Evolutionary conservation across 2,888 invertebrate genomes (phyloP).

Genomic region (Timandra comae): DNA sequence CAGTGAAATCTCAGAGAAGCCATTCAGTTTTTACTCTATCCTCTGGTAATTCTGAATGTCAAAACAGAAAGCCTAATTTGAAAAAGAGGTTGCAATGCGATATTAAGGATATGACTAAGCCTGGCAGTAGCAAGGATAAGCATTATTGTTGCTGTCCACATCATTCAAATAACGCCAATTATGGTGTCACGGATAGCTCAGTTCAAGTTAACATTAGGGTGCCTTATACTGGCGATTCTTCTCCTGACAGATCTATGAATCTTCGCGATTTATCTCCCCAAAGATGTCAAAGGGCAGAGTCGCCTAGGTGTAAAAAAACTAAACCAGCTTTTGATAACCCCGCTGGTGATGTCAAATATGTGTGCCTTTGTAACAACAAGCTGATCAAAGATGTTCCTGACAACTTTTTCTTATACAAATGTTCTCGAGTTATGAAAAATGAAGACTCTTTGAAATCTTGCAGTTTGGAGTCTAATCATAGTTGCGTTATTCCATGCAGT

Average conservation of each 20-base stretch:
- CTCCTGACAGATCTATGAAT: slow-evolving; percentile 11
- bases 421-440: slow-evolving; percentile 39
- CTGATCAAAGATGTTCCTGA: slow-evolving; percentile 33
- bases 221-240: slow-evolving; percentile 17
- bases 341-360: slow-evolving; percentile 45
- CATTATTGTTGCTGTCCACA: slow-evolving; percentile 50
- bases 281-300: slow-evolving; percentile 16
- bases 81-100: slow-evolving; percentile 41
- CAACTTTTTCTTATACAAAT: slow-evolving; percentile 51
- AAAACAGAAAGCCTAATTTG: slow-evolving; percentile 36
- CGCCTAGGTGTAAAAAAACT: slow-evolving; percentile 14
- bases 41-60: slow-evolving; percentile 47
- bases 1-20: slow-evolving; percentile 45
- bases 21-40: slow-evolving; percentile 68
- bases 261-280: slow-evolving; percentile 2
- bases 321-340: slow-evolving; percentile 25
- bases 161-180: slow-evolving; percentile 33
- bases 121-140: slow-evolving; percentile 33
- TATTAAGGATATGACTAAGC: slow-evolving; percentile 30
- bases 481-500: slow-evolving; percentile 6
- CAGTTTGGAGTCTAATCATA: slow-evolving; percentile 2
- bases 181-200: slow-evolving; percentile 46
- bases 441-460: slow-evolving; percentile 14
- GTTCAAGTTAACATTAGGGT: slow-evolving; percentile 49
- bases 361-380: slow-evolving; percentile 49